Evolutionary conservation across 2,797 vertebrate genomes (phyloP).

Genomic region (Artibeus lituratus): DNA sequence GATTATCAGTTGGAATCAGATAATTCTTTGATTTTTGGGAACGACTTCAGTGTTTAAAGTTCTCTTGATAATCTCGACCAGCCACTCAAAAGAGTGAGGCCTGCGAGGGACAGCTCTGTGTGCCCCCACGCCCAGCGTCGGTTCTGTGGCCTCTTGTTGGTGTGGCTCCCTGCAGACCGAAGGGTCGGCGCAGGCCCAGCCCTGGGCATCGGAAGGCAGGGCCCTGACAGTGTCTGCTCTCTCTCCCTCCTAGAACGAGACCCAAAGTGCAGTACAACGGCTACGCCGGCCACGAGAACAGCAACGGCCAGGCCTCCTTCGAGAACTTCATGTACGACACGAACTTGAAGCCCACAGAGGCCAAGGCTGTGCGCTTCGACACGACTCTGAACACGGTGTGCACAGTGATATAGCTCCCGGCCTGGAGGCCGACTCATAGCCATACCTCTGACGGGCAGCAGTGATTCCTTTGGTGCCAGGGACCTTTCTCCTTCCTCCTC

Average conservation of each 20-base stretch:
- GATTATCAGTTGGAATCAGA: no score
- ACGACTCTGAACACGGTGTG: slow-evolving; percentile 99
- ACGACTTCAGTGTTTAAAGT: neutral
- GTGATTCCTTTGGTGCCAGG: slow-evolving; percentile 86
- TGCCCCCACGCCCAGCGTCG: fast-evolving
- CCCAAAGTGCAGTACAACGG: slow-evolving; percentile 99
- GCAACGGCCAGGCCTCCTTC: slow-evolving; percentile 98
- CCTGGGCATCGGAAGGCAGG: neutral
- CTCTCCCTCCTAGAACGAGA: slow-evolving; percentile 89
- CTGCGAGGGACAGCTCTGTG: neutral
- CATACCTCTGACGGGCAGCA: slow-evolving; percentile 88
- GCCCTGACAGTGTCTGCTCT: neutral
- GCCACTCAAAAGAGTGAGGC: neutral
- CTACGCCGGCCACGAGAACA: slow-evolving; percentile 97
- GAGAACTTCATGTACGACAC: slow-evolving; percentile 99
- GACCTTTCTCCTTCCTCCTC: slow-evolving; percentile 79
- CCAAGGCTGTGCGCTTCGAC: slow-evolving; percentile 98
- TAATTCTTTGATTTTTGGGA: neutral
- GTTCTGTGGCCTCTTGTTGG: neutral
- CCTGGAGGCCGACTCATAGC: slow-evolving; percentile 84
- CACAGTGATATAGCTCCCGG: slow-evolving; percentile 96
- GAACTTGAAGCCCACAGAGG: slow-evolving; percentile 99
- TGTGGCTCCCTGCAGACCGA: neutral
- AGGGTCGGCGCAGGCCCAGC: fast-evolving
- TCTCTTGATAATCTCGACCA: fast-evolving